Base-by-base conservation (phyloP, 2,888 invertebrate species). In the Ypsolopha sequella region DNA sequence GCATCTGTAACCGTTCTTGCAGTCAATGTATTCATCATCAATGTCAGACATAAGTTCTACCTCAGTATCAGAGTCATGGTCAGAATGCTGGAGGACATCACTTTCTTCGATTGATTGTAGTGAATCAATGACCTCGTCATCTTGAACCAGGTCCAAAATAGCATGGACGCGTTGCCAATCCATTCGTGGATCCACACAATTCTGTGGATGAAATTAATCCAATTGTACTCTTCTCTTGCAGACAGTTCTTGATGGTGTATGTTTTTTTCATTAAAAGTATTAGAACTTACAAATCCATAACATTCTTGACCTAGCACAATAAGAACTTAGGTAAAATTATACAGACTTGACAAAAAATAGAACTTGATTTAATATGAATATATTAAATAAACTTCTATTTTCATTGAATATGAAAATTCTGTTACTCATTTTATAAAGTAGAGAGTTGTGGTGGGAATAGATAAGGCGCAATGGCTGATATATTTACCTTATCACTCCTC, bases 401-500 rank as follows among this genome's bases (percentile, higher is more conserved):
- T n/a, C n/a, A n/a, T 36, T 62, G 58, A 63, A 68, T 59, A 51
- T 56, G 50, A 48, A 55, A 51, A 55, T 60, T 59, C 62, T 56
- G 51, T 56, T 51, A 43, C 24, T 43, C 14, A 43, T 13, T 14
- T 52, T 54, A 52, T 58, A 58, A 41, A 55, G 52, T 53, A 52
- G 50, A 54, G 52, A 39, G 55, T 52, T 56, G 57, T 56, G 50
- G 56, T 58, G 57, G 54, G 54, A 53, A 56, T 54, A 64, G 68
- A 73, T 69, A 70, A 73, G 62, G 54, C 51, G 56, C 50, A 56
- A 57, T 56, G 53, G 53, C 57, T 66, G 69, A 76, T 24, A 24
- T 77, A 66, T 70, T 68, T 80, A 87, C 87, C 87, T 87, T 87
- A 76, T 87, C 87, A 79, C 85, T 87, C 64, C 82, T 74, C 50